Evolutionary conservation across 2,113 vertebrate species (phyloP), one percentile per base, ranked within the genome.

Genomic region (Turnix velox): DNA sequence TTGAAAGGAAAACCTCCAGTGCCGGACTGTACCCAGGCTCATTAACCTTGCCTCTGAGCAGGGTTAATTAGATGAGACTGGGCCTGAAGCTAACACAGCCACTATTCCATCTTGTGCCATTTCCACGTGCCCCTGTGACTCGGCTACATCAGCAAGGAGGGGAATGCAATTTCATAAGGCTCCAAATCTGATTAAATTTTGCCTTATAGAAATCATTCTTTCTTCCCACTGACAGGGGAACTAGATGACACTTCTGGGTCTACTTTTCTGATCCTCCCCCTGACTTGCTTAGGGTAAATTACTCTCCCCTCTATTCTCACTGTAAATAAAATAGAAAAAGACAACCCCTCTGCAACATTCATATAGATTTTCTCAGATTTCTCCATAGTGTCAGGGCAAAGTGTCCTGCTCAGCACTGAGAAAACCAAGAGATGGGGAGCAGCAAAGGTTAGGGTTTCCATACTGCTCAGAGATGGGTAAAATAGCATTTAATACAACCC

Each of bases 11-110:
- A 69, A 4, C 4, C 61, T 87, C 31, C 69, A 37, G 52, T 61
- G 87, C 84, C 0, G 2, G 73, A 39, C 33, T 6, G 18, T 19
- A 49, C 30, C 40, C 77, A 48, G 73, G 57, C 84, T 95, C 84
- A 88, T 93, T 84, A 93, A 82, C 93, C 93, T 82, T 72, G 74
- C 58, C 74, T 95, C 54, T 72, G 74, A 92, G 74, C 78, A 79
- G 74, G 91, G 71, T 84, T 94, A 96, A 95, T 94, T 63, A 91
- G 81, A 78, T 84, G 73, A 92, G 81, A 57, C 43, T 51, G 69
- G 62, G 81, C 91, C 69, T 54, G 28, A 6, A 79, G 89, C 87
- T 92, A 68, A 61, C 65, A 65, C 0, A 0, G 33, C 31, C 17
- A 27, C 74, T 85, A 37, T 5, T 82, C 54, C 30, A 73, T 76